A percentile compares a stretch with the other conserved stretches of the same genome.
Conservation (phyloP, 2,113 vertebrate genomes). For the Cephalopholis sonnerati region DNA sequence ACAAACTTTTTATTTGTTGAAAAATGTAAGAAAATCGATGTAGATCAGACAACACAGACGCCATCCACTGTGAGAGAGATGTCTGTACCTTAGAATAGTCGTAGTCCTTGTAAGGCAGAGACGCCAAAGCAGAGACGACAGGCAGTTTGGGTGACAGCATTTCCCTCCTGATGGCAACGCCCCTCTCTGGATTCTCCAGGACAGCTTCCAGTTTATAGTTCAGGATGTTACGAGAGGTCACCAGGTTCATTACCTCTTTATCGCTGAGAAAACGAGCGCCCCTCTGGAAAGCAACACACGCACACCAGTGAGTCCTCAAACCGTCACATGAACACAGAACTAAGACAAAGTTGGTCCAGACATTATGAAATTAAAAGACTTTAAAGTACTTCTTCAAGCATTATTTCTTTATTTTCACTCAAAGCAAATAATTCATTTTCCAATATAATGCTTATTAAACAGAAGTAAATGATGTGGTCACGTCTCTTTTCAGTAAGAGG, state of each 20-base stretch:
- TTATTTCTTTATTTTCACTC: too few species aligned
- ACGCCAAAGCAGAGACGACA: slow-evolving; percentile 85
- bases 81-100: slow-evolving; percentile 92
- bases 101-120: slow-evolving; percentile 93
- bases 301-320: not conserved
- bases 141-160: slow-evolving; percentile 90
- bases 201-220: slow-evolving; percentile 92
- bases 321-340: not conserved
- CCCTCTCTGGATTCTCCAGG: slow-evolving; percentile 93
- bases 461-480: too few species aligned
- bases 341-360: too few species aligned
- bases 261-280: slow-evolving; percentile 90
- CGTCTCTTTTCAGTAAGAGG: too few species aligned
- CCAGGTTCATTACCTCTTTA: slow-evolving; percentile 90
- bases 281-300: slow-evolving; percentile 81
- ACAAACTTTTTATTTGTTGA: not conserved
- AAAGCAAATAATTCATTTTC: too few species aligned
- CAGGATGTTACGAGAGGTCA: slow-evolving; percentile 90
- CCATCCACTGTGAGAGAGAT: not conserved
- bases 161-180: slow-evolving; percentile 93
- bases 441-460: too few species aligned
- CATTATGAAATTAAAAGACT: too few species aligned
- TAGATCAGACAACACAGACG: not conserved
- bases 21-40: not conserved
- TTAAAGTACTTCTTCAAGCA: too few species aligned